These are phyloP conservation scores for Arremon brunneinucha DNA, from an alignment of 2,797 vertebrate genomes.

Conservation along the genomic window DNA sequence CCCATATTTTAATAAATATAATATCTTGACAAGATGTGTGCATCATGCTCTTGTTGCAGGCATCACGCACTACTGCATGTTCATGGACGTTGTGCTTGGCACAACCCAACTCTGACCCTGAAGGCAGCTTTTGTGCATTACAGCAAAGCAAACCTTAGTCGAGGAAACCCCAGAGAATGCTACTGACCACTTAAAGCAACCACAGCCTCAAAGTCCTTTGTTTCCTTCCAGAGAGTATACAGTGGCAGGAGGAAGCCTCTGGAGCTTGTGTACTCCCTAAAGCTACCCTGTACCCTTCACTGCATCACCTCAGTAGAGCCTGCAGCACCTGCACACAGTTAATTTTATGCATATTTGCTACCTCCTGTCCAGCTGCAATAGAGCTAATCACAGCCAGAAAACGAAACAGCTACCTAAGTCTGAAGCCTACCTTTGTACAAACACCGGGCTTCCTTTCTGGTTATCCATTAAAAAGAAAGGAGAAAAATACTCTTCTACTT, in stretches of 20 bases:
- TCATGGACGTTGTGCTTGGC: background rate
- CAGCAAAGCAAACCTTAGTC: background rate
- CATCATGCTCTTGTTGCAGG: fast-evolving
- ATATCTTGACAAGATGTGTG: background rate
- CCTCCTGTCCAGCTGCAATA: background rate
- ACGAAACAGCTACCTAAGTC: background rate
- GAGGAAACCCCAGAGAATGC: background rate
- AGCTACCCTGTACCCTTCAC: background rate
- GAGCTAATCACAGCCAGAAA: background rate
- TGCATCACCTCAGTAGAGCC: background rate
- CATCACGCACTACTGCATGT: background rate
- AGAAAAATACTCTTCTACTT: background rate
- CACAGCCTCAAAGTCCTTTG: background rate
- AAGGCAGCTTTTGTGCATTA: background rate
- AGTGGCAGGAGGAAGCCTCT: background rate
- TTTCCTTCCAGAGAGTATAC: background rate
- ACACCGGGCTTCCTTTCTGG: background rate
- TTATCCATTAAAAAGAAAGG: background rate
- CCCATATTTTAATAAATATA: background rate
- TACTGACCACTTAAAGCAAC: background rate
- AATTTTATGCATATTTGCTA: background rate
- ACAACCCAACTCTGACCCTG: background rate
- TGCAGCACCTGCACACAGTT: background rate
- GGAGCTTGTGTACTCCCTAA: background rate
- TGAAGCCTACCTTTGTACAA: background rate